Evolutionary conservation across 1,140 invertebrate species (phyloP).

Genomic region (Trypoxylus dichotomus): DNA sequence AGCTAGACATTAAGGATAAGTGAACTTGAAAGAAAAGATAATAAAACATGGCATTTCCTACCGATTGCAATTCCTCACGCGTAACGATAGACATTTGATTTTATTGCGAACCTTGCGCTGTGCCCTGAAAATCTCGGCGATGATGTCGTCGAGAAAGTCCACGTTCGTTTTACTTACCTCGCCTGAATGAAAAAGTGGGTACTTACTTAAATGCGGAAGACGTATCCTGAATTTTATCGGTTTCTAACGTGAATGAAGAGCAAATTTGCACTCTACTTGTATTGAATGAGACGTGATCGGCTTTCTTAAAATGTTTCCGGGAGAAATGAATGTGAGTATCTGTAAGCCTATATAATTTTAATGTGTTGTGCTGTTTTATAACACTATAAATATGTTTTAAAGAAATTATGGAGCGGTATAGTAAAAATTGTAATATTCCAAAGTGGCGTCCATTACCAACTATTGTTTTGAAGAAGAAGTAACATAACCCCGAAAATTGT

Average conservation of each 20-base stretch:
- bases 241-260: not conserved
- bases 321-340: not conserved
- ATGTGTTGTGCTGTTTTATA: too few species aligned
- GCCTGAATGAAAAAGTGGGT: conserved; percentile 1
- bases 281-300: not conserved
- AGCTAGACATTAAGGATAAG: not conserved
- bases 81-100: conserved; percentile 12
- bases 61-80: not conserved
- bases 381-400: too few species aligned
- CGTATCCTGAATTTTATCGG: conserved; percentile 2
- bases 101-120: conserved; percentile 4
- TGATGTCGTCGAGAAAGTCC: not conserved
- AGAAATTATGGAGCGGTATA: too few species aligned
- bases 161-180: not conserved
- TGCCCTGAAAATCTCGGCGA: not conserved
- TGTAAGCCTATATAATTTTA: too few species aligned
- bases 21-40: not conserved
- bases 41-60: conserved; percentile 1
- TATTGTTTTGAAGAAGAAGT: too few species aligned
- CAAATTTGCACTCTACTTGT: conserved; percentile 3
- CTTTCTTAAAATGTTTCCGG: not conserved
- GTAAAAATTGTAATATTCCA: too few species aligned
- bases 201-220: conserved; percentile 20
- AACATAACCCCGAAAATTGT: too few species aligned
- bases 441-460: too few species aligned